Evolutionary conservation across 1,140 invertebrate species (phyloP).

Genomic region (Rhagoletis zephyria): DNA sequence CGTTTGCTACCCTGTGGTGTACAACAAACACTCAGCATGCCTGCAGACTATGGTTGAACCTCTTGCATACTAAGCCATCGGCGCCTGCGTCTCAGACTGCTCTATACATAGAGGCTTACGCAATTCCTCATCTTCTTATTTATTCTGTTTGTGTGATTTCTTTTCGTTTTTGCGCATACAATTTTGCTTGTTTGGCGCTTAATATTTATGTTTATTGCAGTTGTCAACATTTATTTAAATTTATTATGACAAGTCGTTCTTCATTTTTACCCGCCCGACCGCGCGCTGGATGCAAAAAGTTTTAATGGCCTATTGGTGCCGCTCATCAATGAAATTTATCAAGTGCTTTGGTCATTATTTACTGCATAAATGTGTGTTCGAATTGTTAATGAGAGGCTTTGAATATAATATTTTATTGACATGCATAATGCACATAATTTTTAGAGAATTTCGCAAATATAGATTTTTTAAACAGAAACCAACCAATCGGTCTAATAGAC

Average conservation of each 20-base stretch:
- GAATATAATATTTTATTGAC: neutral
- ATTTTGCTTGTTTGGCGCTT: neutral
- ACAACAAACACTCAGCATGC: neutral
- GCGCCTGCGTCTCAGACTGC: neutral
- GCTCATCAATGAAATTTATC: slow-evolving; percentile 49
- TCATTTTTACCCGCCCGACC: neutral
- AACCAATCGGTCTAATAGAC: too few relatives aligned
- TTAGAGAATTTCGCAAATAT: too few relatives aligned
- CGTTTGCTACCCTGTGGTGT: neutral
- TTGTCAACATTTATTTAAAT: slow-evolving; percentile 51
- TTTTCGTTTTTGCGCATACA: neutral
- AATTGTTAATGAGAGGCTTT: slow-evolving; percentile 29
- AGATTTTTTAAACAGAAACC: too few relatives aligned
- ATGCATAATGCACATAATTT: too few relatives aligned
- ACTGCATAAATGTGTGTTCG: slow-evolving; percentile 26
- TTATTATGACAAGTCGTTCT: slow-evolving; percentile 46
- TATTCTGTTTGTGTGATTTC: neutral
- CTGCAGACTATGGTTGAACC: neutral
- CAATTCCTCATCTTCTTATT: neutral
- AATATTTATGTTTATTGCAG: slow-evolving; percentile 51
- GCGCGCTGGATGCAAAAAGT: neutral
- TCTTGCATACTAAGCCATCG: neutral
- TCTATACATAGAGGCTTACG: neutral
- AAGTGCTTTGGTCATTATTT: slow-evolving; percentile 17
- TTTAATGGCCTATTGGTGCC: slow-evolving; percentile 31